A percentile compares a stretch with the other conserved stretches of the same genome.
Conservation (phyloP, 2,888 invertebrate genomes). For the Napeogenes inachia region DNA sequence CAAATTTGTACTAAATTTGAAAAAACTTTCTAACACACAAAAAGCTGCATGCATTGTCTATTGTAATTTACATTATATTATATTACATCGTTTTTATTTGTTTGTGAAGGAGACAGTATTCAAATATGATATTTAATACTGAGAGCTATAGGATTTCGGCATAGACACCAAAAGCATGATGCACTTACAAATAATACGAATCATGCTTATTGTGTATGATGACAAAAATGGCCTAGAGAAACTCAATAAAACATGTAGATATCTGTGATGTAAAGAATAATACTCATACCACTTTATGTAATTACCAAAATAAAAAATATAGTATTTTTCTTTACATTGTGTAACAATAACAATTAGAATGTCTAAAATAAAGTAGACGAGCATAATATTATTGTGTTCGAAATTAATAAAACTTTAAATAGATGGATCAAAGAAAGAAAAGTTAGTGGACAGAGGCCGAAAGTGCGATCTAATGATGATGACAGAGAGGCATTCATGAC, state of each 20-base stretch:
- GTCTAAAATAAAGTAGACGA: constrained; percentile 58
- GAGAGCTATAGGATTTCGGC: constrained; percentile 36
- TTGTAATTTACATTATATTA: constrained; percentile 16
- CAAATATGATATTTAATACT: constrained; percentile 12
- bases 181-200: constrained; percentile 61
- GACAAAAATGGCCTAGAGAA: constrained; percentile 46
- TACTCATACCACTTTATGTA: constrained; percentile 40
- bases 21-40: constrained; percentile 64
- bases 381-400: constrained; percentile 52
- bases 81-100: neutral
- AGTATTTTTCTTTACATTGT: constrained; percentile 59
- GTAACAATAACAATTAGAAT: constrained; percentile 49
- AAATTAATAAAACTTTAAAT: constrained; percentile 34
- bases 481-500: constrained; percentile 76
- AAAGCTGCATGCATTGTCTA: constrained; percentile 72
- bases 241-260: constrained; percentile 43
- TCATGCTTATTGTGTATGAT: constrained; percentile 69
- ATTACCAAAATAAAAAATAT: constrained; percentile 16
- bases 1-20: constrained; percentile 49
- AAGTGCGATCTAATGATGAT: constrained; percentile 74
- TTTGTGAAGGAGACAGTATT: constrained; percentile 8
- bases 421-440: constrained; percentile 51
- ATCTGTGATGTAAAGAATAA: constrained; percentile 53
- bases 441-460: constrained; percentile 64
- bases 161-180: constrained; percentile 77